Conservation (phyloP, 2,113 vertebrate genomes). For the Peromyscus maniculatus region DNA sequence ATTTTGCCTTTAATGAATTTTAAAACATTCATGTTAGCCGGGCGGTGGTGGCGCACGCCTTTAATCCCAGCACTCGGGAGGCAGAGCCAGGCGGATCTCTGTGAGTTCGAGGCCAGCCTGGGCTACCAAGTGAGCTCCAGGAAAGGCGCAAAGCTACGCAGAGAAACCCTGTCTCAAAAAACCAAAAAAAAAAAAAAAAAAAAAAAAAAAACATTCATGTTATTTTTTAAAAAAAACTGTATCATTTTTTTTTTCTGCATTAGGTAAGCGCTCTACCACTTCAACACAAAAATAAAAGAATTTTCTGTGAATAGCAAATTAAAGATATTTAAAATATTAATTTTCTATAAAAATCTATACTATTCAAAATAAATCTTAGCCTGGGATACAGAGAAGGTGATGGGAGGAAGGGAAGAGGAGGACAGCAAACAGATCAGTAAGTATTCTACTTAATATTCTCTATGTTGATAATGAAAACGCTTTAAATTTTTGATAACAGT, state of each 20-base stretch:
- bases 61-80: no score
- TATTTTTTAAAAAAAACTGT: neutral
- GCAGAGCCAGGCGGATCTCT: no score
- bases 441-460: neutral
- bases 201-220: slow-evolving; percentile 1
- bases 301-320: neutral
- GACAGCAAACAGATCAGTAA: neutral
- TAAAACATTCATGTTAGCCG: neutral
- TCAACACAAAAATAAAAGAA: neutral
- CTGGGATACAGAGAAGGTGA: neutral
- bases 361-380: neutral
- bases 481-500: neutral
- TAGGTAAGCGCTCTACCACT: neutral
- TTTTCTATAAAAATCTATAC: neutral
- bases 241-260: neutral
- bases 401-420: neutral
- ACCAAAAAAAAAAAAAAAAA: no score
- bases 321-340: slow-evolving; percentile 15
- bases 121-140: no score
- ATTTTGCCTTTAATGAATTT: slow-evolving; percentile 41
- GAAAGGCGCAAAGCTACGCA: no score
- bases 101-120: no score
- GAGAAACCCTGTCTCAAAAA: no score
- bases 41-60: no score
- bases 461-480: neutral